Evolutionary conservation across 2,888 invertebrate genomes (phyloP).

Genomic region (Sinopyrophorus schimmeli): DNA sequence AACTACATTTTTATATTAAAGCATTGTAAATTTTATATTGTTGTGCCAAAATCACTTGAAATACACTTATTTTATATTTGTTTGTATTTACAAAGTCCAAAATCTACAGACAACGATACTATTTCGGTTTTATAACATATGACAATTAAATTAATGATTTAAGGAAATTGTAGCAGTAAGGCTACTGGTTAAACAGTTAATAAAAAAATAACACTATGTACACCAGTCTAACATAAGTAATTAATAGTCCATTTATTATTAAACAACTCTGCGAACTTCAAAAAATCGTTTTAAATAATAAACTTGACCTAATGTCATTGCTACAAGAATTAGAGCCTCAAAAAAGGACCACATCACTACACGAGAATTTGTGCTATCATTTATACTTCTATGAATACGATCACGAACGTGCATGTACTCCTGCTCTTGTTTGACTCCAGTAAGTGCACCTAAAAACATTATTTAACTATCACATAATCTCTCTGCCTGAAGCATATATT

Average conservation of each 20-base stretch:
- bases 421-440: slow-evolving; percentile 97
- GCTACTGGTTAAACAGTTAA: too few relatives aligned
- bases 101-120: too few relatives aligned
- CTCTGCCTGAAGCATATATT: too few relatives aligned
- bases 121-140: too few relatives aligned
- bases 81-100: too few relatives aligned
- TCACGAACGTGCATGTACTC: slow-evolving; percentile 99
- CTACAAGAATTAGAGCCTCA: slow-evolving; percentile 91
- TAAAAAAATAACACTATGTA: too few relatives aligned
- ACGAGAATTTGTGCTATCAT: slow-evolving; percentile 97
- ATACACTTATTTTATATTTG: slow-evolving; percentile 9
- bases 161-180: too few relatives aligned
- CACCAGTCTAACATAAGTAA: background rate
- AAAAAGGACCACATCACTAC: slow-evolving; percentile 99
- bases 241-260: slow-evolving; percentile 45
- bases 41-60: slow-evolving; percentile 8
- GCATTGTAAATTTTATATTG: slow-evolving; percentile 9
- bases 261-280: slow-evolving; percentile 97
- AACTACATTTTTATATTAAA: slow-evolving; percentile 10
- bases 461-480: too few relatives aligned
- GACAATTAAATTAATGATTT: too few relatives aligned
- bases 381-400: slow-evolving; percentile 94
- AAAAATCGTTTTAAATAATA: slow-evolving; percentile 99
- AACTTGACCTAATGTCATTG: slow-evolving; percentile 96
- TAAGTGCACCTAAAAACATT: slow-evolving; percentile 77